phyloP scores from a whole-genome alignment of 2,797 vertebrate species.

The Saxicola maurus region DNA sequence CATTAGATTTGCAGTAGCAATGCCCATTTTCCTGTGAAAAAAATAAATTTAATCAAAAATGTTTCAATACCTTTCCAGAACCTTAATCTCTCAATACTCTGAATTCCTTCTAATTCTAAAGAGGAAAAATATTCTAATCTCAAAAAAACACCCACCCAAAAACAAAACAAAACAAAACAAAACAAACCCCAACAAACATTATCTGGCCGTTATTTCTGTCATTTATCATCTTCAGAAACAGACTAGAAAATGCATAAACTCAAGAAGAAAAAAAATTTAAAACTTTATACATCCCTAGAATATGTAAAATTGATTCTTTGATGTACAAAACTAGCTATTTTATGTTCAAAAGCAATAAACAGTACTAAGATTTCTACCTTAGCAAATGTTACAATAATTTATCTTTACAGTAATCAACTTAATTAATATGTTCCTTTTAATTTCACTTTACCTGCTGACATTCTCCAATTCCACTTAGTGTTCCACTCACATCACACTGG shows the following conservation, averaged over 20 bases:
- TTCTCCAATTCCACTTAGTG: slow-evolving; percentile 84
- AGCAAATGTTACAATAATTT: not conserved
- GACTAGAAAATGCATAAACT: not conserved
- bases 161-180: not conserved
- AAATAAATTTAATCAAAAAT: not conserved
- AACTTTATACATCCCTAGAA: not conserved
- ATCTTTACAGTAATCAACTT: not conserved
- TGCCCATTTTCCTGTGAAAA: slow-evolving; percentile 77
- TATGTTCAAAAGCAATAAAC: not conserved
- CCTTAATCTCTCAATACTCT: not conserved
- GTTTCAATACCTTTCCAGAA: not conserved
- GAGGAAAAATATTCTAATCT: not conserved
- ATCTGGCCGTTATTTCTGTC: not conserved
- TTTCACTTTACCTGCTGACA: slow-evolving; percentile 83
- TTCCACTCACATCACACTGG: slow-evolving; percentile 84
- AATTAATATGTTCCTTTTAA: not conserved
- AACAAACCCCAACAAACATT: not conserved
- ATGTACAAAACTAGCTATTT: not conserved
- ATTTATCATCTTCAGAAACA: not conserved
- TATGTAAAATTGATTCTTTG: not conserved
- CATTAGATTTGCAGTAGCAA: slow-evolving; percentile 86
- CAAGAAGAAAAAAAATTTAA: not conserved
- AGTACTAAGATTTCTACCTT: not conserved
- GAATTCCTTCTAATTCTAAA: not conserved
- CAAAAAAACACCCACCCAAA: no score